phyloP scores from a whole-genome alignment of 1,140 invertebrate species.

The Acyrthosiphon pisum region DNA sequence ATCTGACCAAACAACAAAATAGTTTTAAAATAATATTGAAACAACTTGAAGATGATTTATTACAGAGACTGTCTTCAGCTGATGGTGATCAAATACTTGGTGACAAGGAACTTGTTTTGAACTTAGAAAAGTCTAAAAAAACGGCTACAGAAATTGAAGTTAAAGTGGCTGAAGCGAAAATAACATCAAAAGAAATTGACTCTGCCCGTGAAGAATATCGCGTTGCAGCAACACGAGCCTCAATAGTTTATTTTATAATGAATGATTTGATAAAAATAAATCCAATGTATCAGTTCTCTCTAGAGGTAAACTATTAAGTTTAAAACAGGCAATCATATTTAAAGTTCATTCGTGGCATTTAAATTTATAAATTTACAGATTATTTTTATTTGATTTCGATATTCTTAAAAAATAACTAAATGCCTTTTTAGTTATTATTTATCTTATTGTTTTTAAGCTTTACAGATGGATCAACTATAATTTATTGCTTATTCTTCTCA shows the following conservation, averaged over 20 bases:
- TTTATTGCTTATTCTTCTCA: neutral
- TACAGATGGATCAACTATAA: neutral
- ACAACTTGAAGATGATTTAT: slow-evolving; percentile 85
- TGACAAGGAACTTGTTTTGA: slow-evolving; percentile 88
- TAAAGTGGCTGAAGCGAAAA: slow-evolving; percentile 84
- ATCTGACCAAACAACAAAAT: slow-evolving; percentile 91
- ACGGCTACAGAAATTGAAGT: slow-evolving; percentile 89
- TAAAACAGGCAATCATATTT: neutral
- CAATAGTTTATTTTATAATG: slow-evolving; percentile 92
- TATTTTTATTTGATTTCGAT: neutral
- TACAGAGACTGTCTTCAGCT: slow-evolving; percentile 85
- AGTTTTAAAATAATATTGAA: slow-evolving; percentile 94
- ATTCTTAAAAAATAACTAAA: no score
- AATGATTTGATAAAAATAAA: slow-evolving; percentile 94
- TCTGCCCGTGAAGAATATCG: slow-evolving; percentile 88
- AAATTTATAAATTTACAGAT: neutral
- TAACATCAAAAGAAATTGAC: slow-evolving; percentile 88
- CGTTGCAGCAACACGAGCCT: slow-evolving; percentile 83
- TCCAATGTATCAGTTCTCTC: slow-evolving; percentile 94
- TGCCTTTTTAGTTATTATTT: neutral
- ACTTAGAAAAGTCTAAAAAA: slow-evolving; percentile 91
- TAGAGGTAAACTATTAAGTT: slow-evolving; percentile 70
- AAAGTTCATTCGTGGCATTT: neutral
- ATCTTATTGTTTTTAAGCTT: slow-evolving; percentile 65
- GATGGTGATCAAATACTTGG: slow-evolving; percentile 85